Evolutionary conservation across 2,888 invertebrate genomes (phyloP).

Genomic region (Zele albiditarsus): DNA sequence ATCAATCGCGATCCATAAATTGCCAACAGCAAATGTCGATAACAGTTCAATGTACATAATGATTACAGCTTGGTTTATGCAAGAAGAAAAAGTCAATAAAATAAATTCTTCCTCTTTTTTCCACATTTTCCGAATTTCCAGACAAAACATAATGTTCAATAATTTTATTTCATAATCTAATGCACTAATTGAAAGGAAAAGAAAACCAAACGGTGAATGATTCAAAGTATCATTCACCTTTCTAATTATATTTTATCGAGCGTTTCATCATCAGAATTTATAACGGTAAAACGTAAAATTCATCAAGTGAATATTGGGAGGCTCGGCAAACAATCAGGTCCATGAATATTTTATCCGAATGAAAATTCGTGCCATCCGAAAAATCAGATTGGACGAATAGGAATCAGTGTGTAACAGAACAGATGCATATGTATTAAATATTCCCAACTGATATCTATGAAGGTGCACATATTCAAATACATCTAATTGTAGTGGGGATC

Average conservation of each 20-base stretch:
- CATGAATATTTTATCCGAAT: neutral
- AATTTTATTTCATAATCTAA: neutral
- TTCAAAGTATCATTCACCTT: neutral
- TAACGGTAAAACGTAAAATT: neutral
- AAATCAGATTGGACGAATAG: neutral
- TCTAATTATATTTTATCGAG: neutral
- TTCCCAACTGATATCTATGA: neutral
- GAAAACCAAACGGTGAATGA: neutral
- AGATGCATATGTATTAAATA: neutral
- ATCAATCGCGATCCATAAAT: neutral
- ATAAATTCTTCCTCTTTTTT: neutral
- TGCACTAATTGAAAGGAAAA: neutral
- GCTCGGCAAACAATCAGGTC: neutral
- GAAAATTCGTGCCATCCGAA: too few species aligned
- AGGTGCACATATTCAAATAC: neutral
- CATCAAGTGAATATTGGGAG: neutral
- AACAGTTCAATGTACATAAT: neutral
- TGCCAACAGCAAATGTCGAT: slow-evolving; percentile 1
- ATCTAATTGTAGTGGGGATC: neutral
- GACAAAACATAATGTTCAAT: neutral
- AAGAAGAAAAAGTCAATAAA: neutral
- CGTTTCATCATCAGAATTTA: neutral
- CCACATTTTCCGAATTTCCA: neutral
- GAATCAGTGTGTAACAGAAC: neutral
- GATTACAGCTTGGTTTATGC: neutral